Evolutionary conservation across 1,140 invertebrate genomes (phyloP).

Genomic region (Spodoptera frugiperda): DNA sequence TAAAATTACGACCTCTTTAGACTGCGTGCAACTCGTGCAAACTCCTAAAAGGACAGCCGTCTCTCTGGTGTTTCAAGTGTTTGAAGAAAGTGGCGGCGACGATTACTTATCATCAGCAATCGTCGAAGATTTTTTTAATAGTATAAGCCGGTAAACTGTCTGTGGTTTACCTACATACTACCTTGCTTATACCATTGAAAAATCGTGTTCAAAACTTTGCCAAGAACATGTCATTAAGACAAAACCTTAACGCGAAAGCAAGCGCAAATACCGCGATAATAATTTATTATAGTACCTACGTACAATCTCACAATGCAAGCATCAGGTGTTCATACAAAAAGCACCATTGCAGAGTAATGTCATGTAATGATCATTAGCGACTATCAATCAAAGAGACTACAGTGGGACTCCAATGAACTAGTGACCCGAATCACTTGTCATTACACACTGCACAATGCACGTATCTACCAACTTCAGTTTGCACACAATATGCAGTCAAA

Average conservation of each 20-base stretch:
- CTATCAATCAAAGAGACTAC: neutral
- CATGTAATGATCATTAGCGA: conserved; percentile 22
- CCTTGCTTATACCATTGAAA: too few relatives aligned
- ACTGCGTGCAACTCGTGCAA: too few relatives aligned
- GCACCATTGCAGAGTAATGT: neutral
- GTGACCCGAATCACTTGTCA: conserved; percentile 31
- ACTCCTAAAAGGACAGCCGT: too few relatives aligned
- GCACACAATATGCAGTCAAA: neutral
- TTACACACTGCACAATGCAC: conserved; percentile 1
- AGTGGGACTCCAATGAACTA: neutral
- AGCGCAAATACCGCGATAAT: too few relatives aligned
- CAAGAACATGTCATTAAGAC: neutral
- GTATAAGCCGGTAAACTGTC: too few relatives aligned
- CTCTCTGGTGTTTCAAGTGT: too few relatives aligned
- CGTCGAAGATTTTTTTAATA: too few relatives aligned
- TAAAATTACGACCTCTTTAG: too few relatives aligned
- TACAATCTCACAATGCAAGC: neutral
- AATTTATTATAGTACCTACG: too few relatives aligned
- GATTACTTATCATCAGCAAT: too few relatives aligned
- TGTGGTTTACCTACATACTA: too few relatives aligned
- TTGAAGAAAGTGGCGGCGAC: too few relatives aligned
- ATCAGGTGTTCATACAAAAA: neutral
- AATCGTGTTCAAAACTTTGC: neutral
- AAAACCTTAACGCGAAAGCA: neutral
- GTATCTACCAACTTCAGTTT: conserved; percentile 9